phyloP scores from a whole-genome alignment of 2,888 invertebrate species.

The Tetropium fuscum region DNA sequence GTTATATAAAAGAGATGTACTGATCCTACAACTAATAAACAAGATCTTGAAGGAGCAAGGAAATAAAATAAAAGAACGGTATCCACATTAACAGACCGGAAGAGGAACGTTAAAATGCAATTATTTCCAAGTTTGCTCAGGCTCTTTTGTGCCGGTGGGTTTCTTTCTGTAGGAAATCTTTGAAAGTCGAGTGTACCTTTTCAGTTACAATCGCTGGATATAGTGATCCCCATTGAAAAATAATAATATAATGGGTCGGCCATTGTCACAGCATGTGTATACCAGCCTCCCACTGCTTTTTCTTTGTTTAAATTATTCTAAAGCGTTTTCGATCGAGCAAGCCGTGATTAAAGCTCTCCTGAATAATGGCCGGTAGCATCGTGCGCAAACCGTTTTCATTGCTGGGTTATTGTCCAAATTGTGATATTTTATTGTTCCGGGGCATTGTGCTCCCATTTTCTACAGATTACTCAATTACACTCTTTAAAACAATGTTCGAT shows the following conservation, averaged over 20 bases:
- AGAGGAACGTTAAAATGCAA: conserved; percentile 62
- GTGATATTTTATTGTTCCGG: conserved; percentile 59
- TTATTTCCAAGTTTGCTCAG: conserved; percentile 62
- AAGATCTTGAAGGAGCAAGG: conserved; percentile 33
- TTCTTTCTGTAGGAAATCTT: conserved; percentile 59
- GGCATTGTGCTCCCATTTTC: conserved; percentile 59
- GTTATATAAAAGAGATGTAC: too few relatives aligned
- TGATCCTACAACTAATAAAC: too few relatives aligned
- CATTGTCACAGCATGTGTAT: conserved; percentile 63
- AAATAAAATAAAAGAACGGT: conserved; percentile 50
- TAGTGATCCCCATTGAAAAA: conserved; percentile 60
- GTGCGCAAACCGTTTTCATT: conserved; percentile 55
- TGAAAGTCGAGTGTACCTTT: conserved; percentile 64
- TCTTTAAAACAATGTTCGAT: conserved; percentile 52
- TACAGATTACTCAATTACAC: conserved; percentile 49
- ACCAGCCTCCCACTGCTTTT: conserved; percentile 61
- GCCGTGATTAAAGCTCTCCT: conserved; percentile 51
- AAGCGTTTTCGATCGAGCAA: conserved; percentile 55
- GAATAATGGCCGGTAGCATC: conserved; percentile 52
- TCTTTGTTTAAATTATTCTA: conserved; percentile 60
- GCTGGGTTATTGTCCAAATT: conserved; percentile 47
- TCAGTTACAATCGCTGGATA: conserved; percentile 63
- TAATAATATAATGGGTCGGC: conserved; percentile 60
- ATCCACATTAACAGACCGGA: conserved; percentile 62
- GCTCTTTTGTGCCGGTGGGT: conserved; percentile 46